Base-by-base conservation (phyloP, 2,797 vertebrate genomes). In the Streptopelia turtur region DNA sequence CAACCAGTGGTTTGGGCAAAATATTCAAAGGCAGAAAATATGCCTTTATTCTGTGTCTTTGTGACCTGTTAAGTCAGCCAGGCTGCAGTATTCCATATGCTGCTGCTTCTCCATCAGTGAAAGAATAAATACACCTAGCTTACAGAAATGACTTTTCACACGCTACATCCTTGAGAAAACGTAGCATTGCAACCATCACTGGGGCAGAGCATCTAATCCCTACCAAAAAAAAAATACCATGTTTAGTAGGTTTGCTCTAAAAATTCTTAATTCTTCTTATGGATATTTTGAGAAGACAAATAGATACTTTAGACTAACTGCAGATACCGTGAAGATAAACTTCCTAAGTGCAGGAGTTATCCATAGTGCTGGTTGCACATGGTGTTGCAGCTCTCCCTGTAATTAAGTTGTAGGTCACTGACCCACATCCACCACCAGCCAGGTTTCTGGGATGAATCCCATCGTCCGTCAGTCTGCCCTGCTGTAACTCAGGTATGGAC, bases 351-450 rank as follows among this genome's bases (percentile, higher is more conserved):
- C 41, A n/a, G 70, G 47, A 77, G 64, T 43, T 47, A 33, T 0
- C 27, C 12, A 4, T 64, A 52, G 20, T 65, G 76, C 53, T 85
- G 78, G 15, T 27, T 69, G 53, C 4, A 3, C 41, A 49, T 24
- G 66, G 35, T 70, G 56, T 80, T 93, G 47, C 23, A 30, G 18
- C 35, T 79, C 25, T 60, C 12, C 16, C 17, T 88, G 59, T 37
- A 49, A 71, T 12, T 37, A 30, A 78, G 6, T 22, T 79, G 22
- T 31, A 65, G 28, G 15, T 71, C 13, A 4, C 57, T 71, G 63
- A 39, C 43, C 33, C 5, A 3, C 1, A 1, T 65, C 53, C 22
- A 24, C 20, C 45, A 52, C 10, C 2, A 1, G 31, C 25, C 2
- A 4, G 12, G 52, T 50, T 86, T 89, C 56, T 77, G 43, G 24